These are phyloP conservation scores for Argynnis bischoffii DNA, from an alignment of 2,888 invertebrate species.

Conservation along the genomic window DNA sequence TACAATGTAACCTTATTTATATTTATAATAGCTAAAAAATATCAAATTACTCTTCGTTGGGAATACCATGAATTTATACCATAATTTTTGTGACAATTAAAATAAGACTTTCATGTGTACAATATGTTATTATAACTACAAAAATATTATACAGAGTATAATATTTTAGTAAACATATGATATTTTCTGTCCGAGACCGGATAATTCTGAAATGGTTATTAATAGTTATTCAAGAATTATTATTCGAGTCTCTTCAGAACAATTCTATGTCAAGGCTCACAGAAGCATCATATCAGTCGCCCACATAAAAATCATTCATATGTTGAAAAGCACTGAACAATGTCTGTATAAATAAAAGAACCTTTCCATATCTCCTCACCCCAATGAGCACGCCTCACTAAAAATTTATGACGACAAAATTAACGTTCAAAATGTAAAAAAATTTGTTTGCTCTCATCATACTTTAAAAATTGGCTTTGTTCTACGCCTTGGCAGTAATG, in stretches of 20 bases:
- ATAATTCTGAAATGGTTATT: neutral
- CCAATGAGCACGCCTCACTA: constrained; percentile 31
- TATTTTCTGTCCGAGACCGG: no score
- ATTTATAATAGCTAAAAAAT: no score
- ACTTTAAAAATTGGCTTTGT: neutral
- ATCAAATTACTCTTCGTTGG: no score
- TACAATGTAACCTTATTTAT: no score
- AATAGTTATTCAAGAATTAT: neutral
- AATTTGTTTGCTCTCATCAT: neutral
- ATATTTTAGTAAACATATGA: no score
- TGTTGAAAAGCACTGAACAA: constrained; percentile 28
- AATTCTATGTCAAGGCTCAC: constrained; percentile 24
- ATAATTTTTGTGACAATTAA: no score
- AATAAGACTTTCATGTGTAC: no score
- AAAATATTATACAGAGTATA: no score
- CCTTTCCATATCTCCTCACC: constrained; percentile 34
- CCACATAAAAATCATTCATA: constrained; percentile 31
- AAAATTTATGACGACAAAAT: constrained; percentile 30
- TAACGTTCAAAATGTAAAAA: constrained; percentile 17
- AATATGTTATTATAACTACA: no score
- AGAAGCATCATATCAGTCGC: constrained; percentile 24
- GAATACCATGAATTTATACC: no score
- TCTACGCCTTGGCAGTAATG: no score
- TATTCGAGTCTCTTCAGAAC: constrained; percentile 11
- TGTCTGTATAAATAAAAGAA: constrained; percentile 31